Conservation (phyloP, 30 jellyfish, hydroid and myxozoan genomes). For the Rhopilema esculentum region DNA sequence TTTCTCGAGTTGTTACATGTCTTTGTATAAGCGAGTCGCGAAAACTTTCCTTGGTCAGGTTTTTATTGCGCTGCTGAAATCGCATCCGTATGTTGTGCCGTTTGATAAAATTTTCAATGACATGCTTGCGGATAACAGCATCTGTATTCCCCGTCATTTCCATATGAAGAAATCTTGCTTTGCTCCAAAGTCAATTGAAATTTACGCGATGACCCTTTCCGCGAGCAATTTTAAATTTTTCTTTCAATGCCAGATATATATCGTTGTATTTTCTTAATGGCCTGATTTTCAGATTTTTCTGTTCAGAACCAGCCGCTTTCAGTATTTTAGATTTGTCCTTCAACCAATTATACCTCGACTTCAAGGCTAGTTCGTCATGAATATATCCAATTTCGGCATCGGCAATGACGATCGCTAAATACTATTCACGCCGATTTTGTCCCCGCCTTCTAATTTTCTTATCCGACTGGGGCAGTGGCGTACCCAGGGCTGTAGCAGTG, state of each 20-base stretch:
- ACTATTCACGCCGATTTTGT: too few species aligned
- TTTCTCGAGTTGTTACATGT: conserved; percentile 60
- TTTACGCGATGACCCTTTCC: conserved; percentile 65
- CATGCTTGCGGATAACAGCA: conserved; percentile 42
- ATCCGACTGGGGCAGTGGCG: too few species aligned
- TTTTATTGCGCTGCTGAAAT: conserved; percentile 38
- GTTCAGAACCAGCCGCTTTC: conserved; percentile 38
- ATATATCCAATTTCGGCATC: too few species aligned
- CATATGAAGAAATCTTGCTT: conserved; percentile 55
- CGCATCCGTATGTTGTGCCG: conserved; percentile 21
- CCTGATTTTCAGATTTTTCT: conserved; percentile 43
- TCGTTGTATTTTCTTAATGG: conserved; percentile 49
- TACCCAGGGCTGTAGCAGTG: too few species aligned
- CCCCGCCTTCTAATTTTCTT: too few species aligned
- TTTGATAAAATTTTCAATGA: conserved; percentile 12
- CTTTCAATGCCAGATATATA: conserved; percentile 31
- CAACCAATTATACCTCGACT: too few species aligned
- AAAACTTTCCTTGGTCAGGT: conserved; percentile 44
- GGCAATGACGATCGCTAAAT: too few species aligned
- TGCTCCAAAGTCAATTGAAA: conserved; percentile 76
- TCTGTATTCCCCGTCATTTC: conserved; percentile 25
- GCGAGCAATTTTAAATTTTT: conserved; percentile 29
- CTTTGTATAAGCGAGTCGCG: conserved; percentile 27
- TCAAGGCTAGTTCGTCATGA: too few species aligned
- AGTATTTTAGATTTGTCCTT: conserved; percentile 20